Conservation (phyloP, 2,888 invertebrate species). For the Sialis lutaria region DNA sequence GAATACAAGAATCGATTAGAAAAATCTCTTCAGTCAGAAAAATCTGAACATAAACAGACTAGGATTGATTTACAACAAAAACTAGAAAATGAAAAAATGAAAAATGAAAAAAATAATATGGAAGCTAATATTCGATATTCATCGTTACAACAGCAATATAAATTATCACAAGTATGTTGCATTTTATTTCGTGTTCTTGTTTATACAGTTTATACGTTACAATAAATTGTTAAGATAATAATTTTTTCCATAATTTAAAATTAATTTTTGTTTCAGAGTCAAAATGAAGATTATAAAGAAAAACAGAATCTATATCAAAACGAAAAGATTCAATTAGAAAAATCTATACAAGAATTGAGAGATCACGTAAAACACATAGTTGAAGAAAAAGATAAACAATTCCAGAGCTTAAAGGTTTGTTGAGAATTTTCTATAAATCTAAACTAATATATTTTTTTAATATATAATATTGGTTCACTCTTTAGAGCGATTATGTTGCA, state of each 20-base stretch:
- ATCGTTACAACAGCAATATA: conserved; percentile 34
- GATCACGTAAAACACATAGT: conserved; percentile 28
- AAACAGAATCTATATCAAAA: conserved; percentile 29
- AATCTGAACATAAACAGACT: conserved; percentile 31
- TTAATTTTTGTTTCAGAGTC: conserved; percentile 21
- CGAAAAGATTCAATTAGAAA: conserved; percentile 28
- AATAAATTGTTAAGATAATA: too few species aligned
- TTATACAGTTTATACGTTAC: conserved; percentile 1
- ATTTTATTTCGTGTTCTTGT: neutral
- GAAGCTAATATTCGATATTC: conserved; percentile 32
- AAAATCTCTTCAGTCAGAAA: conserved; percentile 35
- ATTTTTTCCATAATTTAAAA: neutral
- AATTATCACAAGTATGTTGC: conserved; percentile 25
- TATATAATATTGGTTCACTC: conserved; percentile 1
- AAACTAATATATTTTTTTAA: too few species aligned
- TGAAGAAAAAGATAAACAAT: conserved; percentile 19
- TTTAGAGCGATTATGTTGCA: conserved; percentile 21
- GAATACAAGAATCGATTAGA: conserved; percentile 38
- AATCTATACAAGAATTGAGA: conserved; percentile 26
- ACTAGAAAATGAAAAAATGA: conserved; percentile 28
- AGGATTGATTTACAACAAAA: conserved; percentile 29
- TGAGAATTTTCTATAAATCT: neutral
- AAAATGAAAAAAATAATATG: conserved; percentile 29
- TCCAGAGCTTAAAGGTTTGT: conserved; percentile 13
- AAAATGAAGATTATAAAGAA: conserved; percentile 31